Percentiles rank a stretch among this genome's conserved stretches.
Conservation (phyloP, 2,797 vertebrate genomes). For the Sebastes itinus region DNA sequence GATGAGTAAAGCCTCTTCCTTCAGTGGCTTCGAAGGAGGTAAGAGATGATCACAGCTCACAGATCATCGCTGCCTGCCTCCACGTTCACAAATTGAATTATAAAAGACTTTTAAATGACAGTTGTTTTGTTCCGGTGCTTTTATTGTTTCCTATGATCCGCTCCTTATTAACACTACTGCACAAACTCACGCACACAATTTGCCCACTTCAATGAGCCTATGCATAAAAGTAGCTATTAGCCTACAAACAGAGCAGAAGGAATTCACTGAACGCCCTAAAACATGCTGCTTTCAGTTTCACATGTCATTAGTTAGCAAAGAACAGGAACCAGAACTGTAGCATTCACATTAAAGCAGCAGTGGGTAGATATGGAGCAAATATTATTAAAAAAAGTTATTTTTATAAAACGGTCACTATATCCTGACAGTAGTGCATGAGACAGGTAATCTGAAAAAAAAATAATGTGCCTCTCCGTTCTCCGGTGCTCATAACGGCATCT, state of each 20-base stretch:
- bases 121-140: not conserved
- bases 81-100: not conserved
- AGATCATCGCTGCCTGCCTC: not conserved
- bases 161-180: not conserved
- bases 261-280: not conserved
- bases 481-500: no score
- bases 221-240: not conserved
- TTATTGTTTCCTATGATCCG: not conserved
- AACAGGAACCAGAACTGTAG: not conserved
- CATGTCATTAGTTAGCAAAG: not conserved
- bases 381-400: no score
- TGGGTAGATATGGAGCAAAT: no score
- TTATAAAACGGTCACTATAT: no score
- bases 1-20: not conserved
- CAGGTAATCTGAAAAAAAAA: no score
- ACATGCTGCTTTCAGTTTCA: not conserved
- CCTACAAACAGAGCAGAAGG: conserved; percentile 7
- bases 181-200: not conserved
- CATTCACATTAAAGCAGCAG: not conserved
- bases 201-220: not conserved
- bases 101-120: not conserved
- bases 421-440: no score
- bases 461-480: no score
- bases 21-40: not conserved
- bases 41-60: not conserved